A percentile compares a stretch with the other conserved stretches of the same genome.
These are phyloP conservation scores for Argya squamiceps DNA, from an alignment of 2,797 vertebrate species.

Conservation along the genomic window DNA sequence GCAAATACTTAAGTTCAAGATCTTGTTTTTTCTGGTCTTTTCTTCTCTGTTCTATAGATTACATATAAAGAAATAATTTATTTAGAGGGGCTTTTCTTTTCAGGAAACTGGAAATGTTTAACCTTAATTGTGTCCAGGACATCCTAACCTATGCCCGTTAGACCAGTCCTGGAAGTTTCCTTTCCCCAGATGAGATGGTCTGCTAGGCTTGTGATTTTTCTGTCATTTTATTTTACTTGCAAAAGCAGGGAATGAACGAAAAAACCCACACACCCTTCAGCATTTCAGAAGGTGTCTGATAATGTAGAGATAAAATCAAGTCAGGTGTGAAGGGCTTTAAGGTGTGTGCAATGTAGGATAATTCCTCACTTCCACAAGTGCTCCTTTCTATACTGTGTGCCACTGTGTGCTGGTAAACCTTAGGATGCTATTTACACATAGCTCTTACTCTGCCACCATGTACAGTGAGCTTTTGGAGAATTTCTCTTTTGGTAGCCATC, in stretches of 20 bases:
- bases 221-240: neutral
- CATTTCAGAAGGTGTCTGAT: neutral
- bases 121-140: neutral
- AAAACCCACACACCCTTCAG: neutral
- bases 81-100: neutral
- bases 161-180: neutral
- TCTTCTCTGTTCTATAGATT: neutral
- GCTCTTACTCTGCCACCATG: neutral
- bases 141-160: neutral
- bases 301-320: neutral
- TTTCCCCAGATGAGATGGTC: neutral
- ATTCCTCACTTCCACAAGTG: neutral
- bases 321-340: neutral
- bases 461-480: neutral
- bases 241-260: neutral
- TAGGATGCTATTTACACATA: neutral
- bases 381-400: neutral
- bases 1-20: accelerated
- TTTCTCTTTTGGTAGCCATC: neutral
- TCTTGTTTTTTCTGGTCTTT: neutral
- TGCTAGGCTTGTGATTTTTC: neutral
- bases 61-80: neutral
- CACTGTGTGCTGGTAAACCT: neutral
- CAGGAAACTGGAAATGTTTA: neutral
- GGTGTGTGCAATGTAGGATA: neutral